Percentiles rank a stretch among this genome's conserved stretches.
phyloP scores from a whole-genome alignment of 1,140 invertebrate species.

The Plectrocnemia conspersa region DNA sequence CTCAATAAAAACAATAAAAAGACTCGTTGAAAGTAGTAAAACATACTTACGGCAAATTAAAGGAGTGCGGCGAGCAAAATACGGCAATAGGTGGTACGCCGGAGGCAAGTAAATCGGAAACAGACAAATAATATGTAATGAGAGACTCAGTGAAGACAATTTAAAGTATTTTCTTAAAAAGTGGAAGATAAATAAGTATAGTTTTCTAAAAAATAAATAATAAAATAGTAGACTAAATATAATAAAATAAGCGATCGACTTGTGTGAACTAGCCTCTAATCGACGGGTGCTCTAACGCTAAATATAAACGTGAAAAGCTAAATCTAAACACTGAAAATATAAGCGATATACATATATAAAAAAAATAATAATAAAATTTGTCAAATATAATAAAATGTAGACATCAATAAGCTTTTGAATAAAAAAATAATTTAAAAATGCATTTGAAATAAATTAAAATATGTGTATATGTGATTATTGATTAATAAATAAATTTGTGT shows the following conservation, averaged over 20 bases:
- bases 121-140: constrained; percentile 34
- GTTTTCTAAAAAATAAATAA: background rate
- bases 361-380: background rate
- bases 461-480: no score
- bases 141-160: constrained; percentile 8
- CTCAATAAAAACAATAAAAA: constrained; percentile 19
- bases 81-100: constrained; percentile 32
- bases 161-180: constrained; percentile 5
- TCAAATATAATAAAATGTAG: background rate
- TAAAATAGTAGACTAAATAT: background rate
- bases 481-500: no score
- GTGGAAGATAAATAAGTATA: background rate
- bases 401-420: no score
- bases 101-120: constrained; percentile 35
- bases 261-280: no score
- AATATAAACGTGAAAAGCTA: no score
- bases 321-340: no score
- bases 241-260: no score
- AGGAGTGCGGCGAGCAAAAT: constrained; percentile 33
- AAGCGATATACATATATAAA: no score
- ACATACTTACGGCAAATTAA: constrained; percentile 35
- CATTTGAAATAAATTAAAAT: no score
- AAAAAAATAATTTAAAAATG: no score
- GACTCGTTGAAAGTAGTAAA: constrained; percentile 20
- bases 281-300: no score